Base-by-base conservation (phyloP, 1,140 invertebrate genomes). In the Neodiprion lecontei region DNA sequence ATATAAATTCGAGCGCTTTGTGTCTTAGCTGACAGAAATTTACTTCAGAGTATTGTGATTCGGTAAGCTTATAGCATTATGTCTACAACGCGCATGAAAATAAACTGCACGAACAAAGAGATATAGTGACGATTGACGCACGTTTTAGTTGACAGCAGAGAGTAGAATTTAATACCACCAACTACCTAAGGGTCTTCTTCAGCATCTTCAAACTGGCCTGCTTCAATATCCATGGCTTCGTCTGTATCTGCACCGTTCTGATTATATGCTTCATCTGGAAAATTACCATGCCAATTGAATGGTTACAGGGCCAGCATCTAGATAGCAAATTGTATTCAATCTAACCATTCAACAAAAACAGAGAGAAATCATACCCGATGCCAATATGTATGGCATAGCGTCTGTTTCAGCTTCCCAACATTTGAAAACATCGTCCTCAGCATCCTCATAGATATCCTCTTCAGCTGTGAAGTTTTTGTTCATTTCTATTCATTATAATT, bases 201-300 rank as follows among this genome's bases (percentile, higher is more conserved):
- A 53, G 90, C 90, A 80, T 91, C 90, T 84, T 91, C 90, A 81
- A 91, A 91, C 80, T 91, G 90, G 69, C 88, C 90, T 48, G 85
- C 84, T 74, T 91, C 90, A 75, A 90, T 79, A 40, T 89, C 86
- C 86, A 90, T 90, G 61, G 82, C 81, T 79, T 89, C 88, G 61
- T 88, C 86, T 14, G 69, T 74, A 50, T 88, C 84, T 47, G 80
- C 82, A 10, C 84, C 85, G 73, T 86, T 86, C 73, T 87, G 82
- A 80, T 76, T 85, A 49, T 78, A 75, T 73, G 77, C 82, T 74
- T 80, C 72, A 83, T 84, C 21, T 68, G 49, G 69, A 74, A 61
- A 50, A 48, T 11, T 68, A 21, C 28, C 28, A 40, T 40, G 47
- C 9, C 21, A 2, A 66, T 9, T 17, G 7, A 14, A 74, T 40